Evolutionary conservation across 2,797 vertebrate species (phyloP), one percentile per base, ranked within the genome.

Genomic region (Orientallactaga sibirica): DNA sequence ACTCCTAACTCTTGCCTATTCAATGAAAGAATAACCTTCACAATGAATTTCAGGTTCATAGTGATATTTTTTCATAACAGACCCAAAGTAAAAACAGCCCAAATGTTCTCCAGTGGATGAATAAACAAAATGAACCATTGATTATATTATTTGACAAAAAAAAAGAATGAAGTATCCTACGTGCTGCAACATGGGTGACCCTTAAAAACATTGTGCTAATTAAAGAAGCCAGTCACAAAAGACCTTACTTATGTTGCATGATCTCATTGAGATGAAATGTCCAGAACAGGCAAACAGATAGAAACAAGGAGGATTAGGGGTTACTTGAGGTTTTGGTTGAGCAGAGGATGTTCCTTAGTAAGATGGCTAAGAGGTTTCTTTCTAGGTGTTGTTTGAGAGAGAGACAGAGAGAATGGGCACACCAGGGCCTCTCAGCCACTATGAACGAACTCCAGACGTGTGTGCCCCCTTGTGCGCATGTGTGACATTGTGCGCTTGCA

Each of bases 221-320:
- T 94, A n/a, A 75, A 67, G 79, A 92, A 93, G 68, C 37, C 58
- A 41, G 18, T 78, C 24, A 25, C 82, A 67, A 41, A 80, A 90
- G 16, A 41, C 48, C 6, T 37, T 33, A 20, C 9, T n/a, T 37
- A 24, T 70, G 18, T 71, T 88, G 22, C 58, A 9, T 93, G 83
- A 48, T 73, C 41, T 41, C 43, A 22, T 85, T 80, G 78, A 37
- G 58, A 22, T 29, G 27, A 92, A 93, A 84, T 79, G 27, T 14
- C 66, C 43, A 73, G 66, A 79, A 33, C 16, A 77, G 37, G 22
- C 71, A 95, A 71, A 55, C 82, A 27, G 64, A 48, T 25, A 58
- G 43, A 86, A 24, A 68, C 14, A 52, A 29, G 78, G 48, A 92
- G 80, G 58, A 41, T 20, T 64, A 77, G 25, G 29, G 20, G 64